Conservation (phyloP, 2,113 vertebrate species). For the Hemicordylus capensis region DNA sequence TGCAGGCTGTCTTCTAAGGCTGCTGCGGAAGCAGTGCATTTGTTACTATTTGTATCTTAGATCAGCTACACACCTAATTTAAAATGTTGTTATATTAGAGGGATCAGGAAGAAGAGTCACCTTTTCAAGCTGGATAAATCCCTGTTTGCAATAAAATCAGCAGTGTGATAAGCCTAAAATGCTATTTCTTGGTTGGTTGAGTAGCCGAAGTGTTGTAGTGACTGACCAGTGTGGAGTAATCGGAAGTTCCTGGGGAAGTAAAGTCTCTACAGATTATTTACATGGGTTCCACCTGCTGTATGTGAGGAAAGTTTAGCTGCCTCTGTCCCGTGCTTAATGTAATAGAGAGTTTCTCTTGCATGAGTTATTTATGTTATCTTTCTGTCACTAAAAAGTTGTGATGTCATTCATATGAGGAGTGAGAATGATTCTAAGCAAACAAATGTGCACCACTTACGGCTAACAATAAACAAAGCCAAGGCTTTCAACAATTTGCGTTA, state of each 20-base stretch:
- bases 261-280: background rate
- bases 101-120: background rate
- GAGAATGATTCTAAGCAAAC: background rate
- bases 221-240: background rate
- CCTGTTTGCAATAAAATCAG: background rate
- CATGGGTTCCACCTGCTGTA: no score
- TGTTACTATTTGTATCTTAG: background rate
- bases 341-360: background rate
- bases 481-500: background rate
- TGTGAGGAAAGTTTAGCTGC: no score
- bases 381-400: background rate
- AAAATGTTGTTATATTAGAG: background rate
- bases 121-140: background rate
- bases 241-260: background rate
- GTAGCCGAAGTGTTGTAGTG: background rate
- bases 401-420: background rate
- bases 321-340: no score
- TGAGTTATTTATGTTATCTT: background rate
- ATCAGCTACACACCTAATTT: background rate
- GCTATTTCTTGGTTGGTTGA: background rate
- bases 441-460: background rate
- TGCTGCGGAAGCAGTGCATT: background rate
- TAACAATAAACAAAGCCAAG: background rate
- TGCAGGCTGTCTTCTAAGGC: background rate
- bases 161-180: background rate